phyloP scores from a whole-genome alignment of 2,797 vertebrate genomes.

The Sebastes oblongus region DNA sequence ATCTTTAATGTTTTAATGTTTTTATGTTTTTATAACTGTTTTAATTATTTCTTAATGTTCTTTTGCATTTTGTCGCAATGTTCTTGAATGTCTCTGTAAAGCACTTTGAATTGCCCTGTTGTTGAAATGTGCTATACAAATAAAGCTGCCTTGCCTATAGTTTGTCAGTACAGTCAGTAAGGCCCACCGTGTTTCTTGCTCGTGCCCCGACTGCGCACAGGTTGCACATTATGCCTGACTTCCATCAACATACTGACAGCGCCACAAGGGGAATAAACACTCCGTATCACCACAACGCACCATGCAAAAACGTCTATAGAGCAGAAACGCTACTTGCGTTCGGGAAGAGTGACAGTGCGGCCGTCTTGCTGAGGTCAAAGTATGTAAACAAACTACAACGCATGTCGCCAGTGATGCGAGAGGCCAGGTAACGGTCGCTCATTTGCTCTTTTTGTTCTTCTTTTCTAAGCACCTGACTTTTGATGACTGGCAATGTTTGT shows the following conservation, averaged over 20 bases:
- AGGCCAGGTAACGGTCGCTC: rapidly evolving
- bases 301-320: rapidly evolving
- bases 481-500: too few relatives aligned
- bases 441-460: too few relatives aligned
- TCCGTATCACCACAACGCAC: rapidly evolving
- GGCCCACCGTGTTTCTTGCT: background rate
- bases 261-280: rapidly evolving
- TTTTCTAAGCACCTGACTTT: too few relatives aligned
- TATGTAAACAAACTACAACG: too few relatives aligned
- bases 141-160: too few relatives aligned
- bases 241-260: background rate
- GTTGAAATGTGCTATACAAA: too few relatives aligned
- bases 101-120: too few relatives aligned
- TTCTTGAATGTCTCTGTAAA: too few relatives aligned
- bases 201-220: rapidly evolving
- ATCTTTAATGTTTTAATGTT: too few relatives aligned
- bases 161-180: background rate
- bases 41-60: too few relatives aligned
- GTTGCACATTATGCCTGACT: background rate
- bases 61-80: too few relatives aligned
- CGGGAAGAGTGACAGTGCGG: background rate
- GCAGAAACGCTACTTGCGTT: rapidly evolving
- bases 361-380: background rate
- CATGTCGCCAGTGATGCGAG: rapidly evolving
- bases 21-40: too few relatives aligned